Conservation (phyloP, 2,113 vertebrate genomes). For the Zosterops japonicus region DNA sequence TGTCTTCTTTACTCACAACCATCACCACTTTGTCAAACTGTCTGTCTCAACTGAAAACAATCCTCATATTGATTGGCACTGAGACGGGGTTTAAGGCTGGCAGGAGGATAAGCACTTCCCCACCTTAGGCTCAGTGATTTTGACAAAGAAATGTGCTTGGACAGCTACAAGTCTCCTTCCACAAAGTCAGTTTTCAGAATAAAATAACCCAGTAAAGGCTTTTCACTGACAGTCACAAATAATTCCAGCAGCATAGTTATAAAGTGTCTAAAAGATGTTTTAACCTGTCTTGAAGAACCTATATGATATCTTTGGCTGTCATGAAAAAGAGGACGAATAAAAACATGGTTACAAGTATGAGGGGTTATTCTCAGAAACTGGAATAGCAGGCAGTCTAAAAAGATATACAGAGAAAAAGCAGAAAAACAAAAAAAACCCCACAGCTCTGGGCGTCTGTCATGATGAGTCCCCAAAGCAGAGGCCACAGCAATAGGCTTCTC, state of each 20-base stretch:
- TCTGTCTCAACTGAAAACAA: conserved; percentile 15
- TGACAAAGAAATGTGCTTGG: conserved; percentile 43
- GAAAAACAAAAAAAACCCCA: background rate
- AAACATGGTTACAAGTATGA: background rate
- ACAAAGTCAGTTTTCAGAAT: conserved; percentile 35
- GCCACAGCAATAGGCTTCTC: background rate
- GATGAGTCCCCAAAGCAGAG: fast-evolving
- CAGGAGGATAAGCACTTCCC: background rate
- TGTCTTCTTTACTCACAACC: background rate
- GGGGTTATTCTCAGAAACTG: background rate
- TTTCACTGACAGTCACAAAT: conserved; percentile 35
- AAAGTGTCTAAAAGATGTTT: conserved; percentile 16
- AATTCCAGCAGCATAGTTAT: conserved; percentile 15
- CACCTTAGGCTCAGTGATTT: background rate
- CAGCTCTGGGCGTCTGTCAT: background rate
- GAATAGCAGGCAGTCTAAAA: background rate
- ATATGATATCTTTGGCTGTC: background rate
- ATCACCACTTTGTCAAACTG: conserved; percentile 19
- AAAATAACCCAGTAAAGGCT: conserved; percentile 29
- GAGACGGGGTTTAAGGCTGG: background rate
- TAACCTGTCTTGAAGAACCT: conserved; percentile 23
- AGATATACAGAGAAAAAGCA: background rate
- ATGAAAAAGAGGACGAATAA: background rate
- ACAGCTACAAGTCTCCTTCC: conserved; percentile 28
- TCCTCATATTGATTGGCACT: background rate